Percentiles rank a stretch among this genome's conserved stretches.
phyloP scores from a whole-genome alignment of 1,140 invertebrate species.

The Cephus cinctus region DNA sequence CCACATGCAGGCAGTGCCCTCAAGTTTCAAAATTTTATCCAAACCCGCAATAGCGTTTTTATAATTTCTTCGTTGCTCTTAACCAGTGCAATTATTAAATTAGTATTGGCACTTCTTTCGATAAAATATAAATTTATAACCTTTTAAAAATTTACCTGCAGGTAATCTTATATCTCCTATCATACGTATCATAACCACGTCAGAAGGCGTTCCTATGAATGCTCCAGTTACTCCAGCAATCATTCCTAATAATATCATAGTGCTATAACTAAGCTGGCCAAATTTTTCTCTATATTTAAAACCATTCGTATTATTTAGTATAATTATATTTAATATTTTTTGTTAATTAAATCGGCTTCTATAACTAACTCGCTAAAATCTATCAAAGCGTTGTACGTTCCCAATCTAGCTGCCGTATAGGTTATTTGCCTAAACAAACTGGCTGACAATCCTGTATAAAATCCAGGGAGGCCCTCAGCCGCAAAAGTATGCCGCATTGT shows the following conservation, averaged over 20 bases:
- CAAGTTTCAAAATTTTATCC: conserved; percentile 62
- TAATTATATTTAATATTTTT: background rate
- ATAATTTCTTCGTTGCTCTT: conserved; percentile 64
- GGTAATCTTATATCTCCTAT: conserved; percentile 70
- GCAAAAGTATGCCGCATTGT: conserved; percentile 44
- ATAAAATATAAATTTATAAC: too few relatives aligned
- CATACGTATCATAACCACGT: conserved; percentile 67
- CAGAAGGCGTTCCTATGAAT: conserved; percentile 24
- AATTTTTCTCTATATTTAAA: conserved; percentile 13
- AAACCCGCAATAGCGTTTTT: conserved; percentile 69
- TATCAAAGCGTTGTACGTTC: conserved; percentile 63
- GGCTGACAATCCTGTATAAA: conserved; percentile 65
- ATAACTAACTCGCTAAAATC: conserved; percentile 43
- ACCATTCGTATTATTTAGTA: background rate
- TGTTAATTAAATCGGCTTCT: background rate
- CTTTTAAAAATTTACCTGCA: conserved; percentile 29
- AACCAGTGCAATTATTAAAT: background rate
- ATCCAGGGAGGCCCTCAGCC: conserved; percentile 59
- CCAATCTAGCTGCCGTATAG: conserved; percentile 68
- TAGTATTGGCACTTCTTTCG: background rate
- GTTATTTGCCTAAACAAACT: conserved; percentile 66
- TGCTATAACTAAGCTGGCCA: conserved; percentile 21
- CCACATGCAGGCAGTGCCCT: conserved; percentile 69
- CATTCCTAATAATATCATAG: conserved; percentile 26
- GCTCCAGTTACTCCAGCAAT: conserved; percentile 19